Evolutionary conservation across 30 jellyfish, hydroid and myxozoan genomes (phyloP), one percentile per base, ranked within the genome.

Genomic region (Chironex yamaguchii): DNA sequence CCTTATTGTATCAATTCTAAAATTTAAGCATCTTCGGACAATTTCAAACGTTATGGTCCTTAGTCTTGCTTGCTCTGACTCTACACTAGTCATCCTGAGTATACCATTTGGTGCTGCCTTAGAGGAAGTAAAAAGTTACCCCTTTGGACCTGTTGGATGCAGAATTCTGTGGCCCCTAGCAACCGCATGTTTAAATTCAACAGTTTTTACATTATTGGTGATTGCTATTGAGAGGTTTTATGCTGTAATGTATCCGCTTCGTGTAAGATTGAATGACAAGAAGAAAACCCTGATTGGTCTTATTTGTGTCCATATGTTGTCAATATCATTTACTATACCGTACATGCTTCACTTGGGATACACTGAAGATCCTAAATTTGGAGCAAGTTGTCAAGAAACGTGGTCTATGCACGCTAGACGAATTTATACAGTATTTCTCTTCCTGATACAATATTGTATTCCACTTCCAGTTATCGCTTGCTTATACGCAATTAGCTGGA

Each of bases 111-210:
- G 89, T 29, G 81, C 75, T 1, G 82, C 75, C 51, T 32, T 68
- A 29, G 96, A 86, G 22, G 91, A 86, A 24, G 25, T 88, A 25
- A 6, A 54, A 27, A 49, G 77, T 0, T 86, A 68, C 52, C 88
- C 87, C 3, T 86, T 86, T 75, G 96, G 96, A n/a, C 35, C 51
- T 12, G 50, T 73, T 4, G 94, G 97, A 0, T 89, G 97, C 82
- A 62, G 71, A 74, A 36, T 79, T 4, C 27, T 89, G 86, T 53
- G 67, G 93, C 97, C 97, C 14, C 52, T 72, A 6, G 91, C 97
- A 33, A 89, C 97, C 51, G 83, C 84, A 13, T 76, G 84, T 0
- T 25, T 89, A 58, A 89, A 89, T 65, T 78, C 94, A 2, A 85
- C 88, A 25, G 93, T 85, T 13, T 71, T 89, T 35, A 79, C 91